These are phyloP conservation scores for Pitta sordida DNA, from an alignment of 2,113 vertebrate genomes.

Conservation along the genomic window DNA sequence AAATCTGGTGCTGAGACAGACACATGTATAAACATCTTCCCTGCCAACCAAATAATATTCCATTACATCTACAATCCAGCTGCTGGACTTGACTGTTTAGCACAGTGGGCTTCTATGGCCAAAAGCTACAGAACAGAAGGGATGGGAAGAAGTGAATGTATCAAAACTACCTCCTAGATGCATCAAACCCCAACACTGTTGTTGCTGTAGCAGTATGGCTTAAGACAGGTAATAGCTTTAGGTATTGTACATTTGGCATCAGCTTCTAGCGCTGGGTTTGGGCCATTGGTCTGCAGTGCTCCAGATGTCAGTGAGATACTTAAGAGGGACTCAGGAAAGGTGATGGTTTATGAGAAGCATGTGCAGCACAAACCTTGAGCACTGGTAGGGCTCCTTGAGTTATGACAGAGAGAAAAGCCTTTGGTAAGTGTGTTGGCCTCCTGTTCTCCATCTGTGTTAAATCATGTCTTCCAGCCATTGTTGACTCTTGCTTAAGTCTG, in stretches of 20 bases:
- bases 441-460: not conserved
- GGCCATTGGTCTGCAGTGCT: rapidly evolving
- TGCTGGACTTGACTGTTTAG: not conserved
- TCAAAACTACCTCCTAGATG: rapidly evolving
- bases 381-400: not conserved
- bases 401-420: not conserved
- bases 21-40: rapidly evolving
- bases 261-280: not conserved
- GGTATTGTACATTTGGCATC: not conserved
- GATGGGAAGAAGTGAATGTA: not conserved
- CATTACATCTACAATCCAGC: not conserved
- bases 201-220: not conserved
- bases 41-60: not conserved
- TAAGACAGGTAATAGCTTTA: not conserved
- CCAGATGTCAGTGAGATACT: not conserved
- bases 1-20: not conserved
- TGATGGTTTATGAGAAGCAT: not conserved
- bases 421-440: not conserved
- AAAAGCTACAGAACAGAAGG: not conserved
- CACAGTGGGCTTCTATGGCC: not conserved
- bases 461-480: not conserved
- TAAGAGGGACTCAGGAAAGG: not conserved
- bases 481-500: not conserved
- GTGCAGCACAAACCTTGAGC: not conserved
- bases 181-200: not conserved